phyloP scores from a whole-genome alignment of 1,140 invertebrate species.

The Zaprionus ornatus region DNA sequence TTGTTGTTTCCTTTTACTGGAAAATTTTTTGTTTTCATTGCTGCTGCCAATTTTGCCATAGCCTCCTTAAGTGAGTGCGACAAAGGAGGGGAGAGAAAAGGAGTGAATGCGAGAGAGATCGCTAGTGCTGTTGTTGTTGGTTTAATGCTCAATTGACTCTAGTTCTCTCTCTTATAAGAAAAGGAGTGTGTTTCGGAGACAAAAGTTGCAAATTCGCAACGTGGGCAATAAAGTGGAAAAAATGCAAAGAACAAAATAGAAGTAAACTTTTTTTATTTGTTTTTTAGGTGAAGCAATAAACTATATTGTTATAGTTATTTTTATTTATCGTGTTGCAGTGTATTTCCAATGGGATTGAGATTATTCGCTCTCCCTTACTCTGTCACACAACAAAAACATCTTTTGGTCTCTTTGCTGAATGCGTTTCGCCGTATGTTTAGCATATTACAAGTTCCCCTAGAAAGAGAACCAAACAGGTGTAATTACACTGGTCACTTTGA shows the following conservation, averaged over 20 bases:
- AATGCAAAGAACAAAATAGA: neutral
- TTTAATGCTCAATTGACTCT: slow-evolving; percentile 13
- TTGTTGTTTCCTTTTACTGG: slow-evolving; percentile 47
- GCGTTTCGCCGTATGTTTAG: slow-evolving; percentile 15
- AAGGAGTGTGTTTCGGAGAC: slow-evolving; percentile 14
- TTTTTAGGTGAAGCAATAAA: neutral
- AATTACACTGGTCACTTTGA: slow-evolving; percentile 15
- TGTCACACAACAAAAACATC: neutral
- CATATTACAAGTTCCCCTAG: slow-evolving; percentile 12
- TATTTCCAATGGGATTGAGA: slow-evolving; percentile 32
- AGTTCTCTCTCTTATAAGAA: slow-evolving; percentile 22
- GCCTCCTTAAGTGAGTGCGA: slow-evolving; percentile 17
- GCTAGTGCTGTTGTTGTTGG: slow-evolving; percentile 22
- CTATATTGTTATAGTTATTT: neutral
- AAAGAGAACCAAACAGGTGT: slow-evolving; percentile 38
- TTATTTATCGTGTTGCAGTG: neutral
- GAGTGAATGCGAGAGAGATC: neutral
- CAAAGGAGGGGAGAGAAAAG: neutral
- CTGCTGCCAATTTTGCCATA: slow-evolving; percentile 33
- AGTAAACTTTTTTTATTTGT: neutral
- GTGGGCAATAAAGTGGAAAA: neutral
- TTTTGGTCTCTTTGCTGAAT: slow-evolving; percentile 1
- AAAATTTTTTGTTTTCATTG: slow-evolving; percentile 47
- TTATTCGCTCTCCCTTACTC: neutral
- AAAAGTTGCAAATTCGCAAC: slow-evolving; percentile 24